Base-by-base conservation (phyloP, 2,888 invertebrate genomes). In the Hybos culiciformis region DNA sequence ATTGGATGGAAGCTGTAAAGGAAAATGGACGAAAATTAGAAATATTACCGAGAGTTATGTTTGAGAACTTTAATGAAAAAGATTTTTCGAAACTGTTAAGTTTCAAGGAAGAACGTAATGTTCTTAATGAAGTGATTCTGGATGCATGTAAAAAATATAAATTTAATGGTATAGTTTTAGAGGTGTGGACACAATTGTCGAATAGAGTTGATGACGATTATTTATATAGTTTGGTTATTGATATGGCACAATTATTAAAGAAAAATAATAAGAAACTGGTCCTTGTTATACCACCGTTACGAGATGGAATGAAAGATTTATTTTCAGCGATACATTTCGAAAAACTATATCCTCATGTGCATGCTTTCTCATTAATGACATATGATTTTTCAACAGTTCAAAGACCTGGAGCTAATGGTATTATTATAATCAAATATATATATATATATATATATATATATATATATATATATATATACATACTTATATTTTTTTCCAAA, bases 291-390 rank as follows among this genome's bases (percentile, higher is more conserved):
- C 90, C 91, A 34, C 88, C 91, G 4, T 48, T 53, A 15, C 60
- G 62, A 1, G 53, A 77, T 44, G 75, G 73, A 49, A 70, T 72
- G 36, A 66, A 68, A 6, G 79, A 82, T 55, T 72, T 82, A 53
- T 87, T 92, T 63, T 73, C 73, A 23, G 69, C 75, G 43, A 71
- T 80, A 50, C 80, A 91, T 51, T 87, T 90, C 62, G 77, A 85
- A 55, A 73, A 74, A 37, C 71, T 94, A 39, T 78, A 80, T 48
- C 77, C 81, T 5, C 71, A 80, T 61, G 77, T 94, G 1, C 80
- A 82, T 55, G 85, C 79, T 19, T 90, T 94, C 58, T 92, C 92
- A 24, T 71, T 96, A n/a, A 94, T 94, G 93, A 93, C 93, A 0
- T 96, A 96, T 59, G 94, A 96, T 62, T 94, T 78, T 64, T 92